Evolutionary conservation across 2,888 invertebrate genomes (phyloP).

Genomic region (Polyploca ridens): DNA sequence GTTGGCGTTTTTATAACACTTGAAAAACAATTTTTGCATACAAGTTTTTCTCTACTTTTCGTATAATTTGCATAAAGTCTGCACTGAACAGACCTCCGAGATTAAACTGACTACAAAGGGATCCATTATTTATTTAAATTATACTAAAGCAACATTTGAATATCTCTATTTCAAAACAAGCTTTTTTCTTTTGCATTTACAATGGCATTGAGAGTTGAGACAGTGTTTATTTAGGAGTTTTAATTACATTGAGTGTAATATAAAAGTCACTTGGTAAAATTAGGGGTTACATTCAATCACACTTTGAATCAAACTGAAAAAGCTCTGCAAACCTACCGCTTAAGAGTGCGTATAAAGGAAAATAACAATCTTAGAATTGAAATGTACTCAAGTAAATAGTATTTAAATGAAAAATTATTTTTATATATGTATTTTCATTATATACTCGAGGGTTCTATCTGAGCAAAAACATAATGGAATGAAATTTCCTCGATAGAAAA

Average conservation of each 20-base stretch:
- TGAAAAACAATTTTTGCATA: constrained; percentile 36
- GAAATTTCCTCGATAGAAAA: too few relatives aligned
- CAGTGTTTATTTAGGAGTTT: background rate
- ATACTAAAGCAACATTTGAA: constrained; percentile 11
- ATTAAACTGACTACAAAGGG: constrained; percentile 27
- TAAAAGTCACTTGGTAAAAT: too few relatives aligned
- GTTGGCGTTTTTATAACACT: constrained; percentile 33
- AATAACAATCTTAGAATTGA: too few relatives aligned
- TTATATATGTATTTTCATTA: too few relatives aligned
- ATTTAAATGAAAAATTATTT: too few relatives aligned
- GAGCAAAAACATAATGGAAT: too few relatives aligned
- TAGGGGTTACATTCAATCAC: background rate
- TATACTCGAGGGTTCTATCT: too few relatives aligned
- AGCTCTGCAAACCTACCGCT: background rate
- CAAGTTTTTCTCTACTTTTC: constrained; percentile 32
- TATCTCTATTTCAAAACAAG: constrained; percentile 4
- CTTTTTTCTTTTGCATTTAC: background rate
- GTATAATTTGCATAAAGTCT: constrained; percentile 43
- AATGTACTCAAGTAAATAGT: too few relatives aligned
- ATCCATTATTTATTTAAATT: constrained; percentile 19
- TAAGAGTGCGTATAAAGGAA: too few relatives aligned
- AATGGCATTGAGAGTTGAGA: background rate
- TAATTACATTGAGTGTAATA: background rate
- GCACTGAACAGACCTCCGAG: constrained; percentile 22
- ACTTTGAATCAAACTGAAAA: background rate